Base-by-base conservation (phyloP, 2,113 vertebrate genomes). In the Spermophilus dauricus region DNA sequence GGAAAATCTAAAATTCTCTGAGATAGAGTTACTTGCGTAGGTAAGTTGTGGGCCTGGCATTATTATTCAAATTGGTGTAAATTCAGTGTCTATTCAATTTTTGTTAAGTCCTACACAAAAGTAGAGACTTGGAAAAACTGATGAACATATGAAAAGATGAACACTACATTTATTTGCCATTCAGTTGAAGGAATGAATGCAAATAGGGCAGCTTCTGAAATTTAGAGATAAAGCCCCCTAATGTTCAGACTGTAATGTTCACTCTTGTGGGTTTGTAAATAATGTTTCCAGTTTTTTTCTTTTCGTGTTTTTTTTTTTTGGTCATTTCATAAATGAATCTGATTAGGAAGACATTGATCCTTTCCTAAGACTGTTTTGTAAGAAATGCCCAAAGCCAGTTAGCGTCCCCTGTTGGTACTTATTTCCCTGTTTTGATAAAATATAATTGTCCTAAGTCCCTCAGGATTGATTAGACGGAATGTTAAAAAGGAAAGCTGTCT, bases 391-490 rank as follows among this genome's bases (percentile, higher is more conserved):
- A 94, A 96, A 98, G 96, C 93, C 93, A 95, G 34, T 96, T 28
- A 45, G 87, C 22, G 17, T 97, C 89, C 92, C 84, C 94, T 97
- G 96, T 98, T 98, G 97, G 97, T 98, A 93, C 96, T 97, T 97
- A 92, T 89, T 95, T 98, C 94, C 95, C 81, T 94, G 34, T 93
- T 98, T 97, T 98, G 98, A 98, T 97, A 99, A 98, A 98, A 98
- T 98, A 98, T 98, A 98, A 98, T 98, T 98, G 97, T 98, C 85
- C 95, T 97, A 96, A 98, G 95, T 98, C 98, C 98, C 97, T 89
- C 95, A 97, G 98, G 98, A 98, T 98, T 98, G 98, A 98, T 98
- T 98, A 98, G 97, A 98, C 97, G 96, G 70, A 98, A 94, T 94
- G 70, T 98, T 98, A 97, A 98, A 97, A 98, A 96, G 56, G 95